A percentile compares a stretch with the other conserved stretches of the same genome.
These are phyloP conservation scores for Sarcophaga rosellei DNA, from an alignment of 2,888 invertebrate genomes.

Conservation along the genomic window DNA sequence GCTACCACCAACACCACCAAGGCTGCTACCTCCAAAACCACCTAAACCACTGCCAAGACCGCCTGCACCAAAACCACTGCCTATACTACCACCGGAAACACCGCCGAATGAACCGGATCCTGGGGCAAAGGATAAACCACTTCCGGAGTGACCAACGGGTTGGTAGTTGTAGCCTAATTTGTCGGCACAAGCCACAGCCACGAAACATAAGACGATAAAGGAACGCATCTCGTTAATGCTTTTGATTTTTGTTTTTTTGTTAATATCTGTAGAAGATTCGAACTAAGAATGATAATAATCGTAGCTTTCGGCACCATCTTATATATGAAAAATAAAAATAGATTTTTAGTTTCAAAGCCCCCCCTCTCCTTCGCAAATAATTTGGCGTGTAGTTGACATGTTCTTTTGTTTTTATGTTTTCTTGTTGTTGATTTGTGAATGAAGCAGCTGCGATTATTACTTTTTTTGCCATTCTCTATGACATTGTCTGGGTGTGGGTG, in stretches of 20 bases:
- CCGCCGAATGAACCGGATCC: slow-evolving; percentile 21
- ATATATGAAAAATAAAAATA: slow-evolving; percentile 51
- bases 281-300: slow-evolving; percentile 48
- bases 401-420: no score
- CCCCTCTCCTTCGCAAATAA: background rate
- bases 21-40: background rate
- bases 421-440: no score
- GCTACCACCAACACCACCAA: slow-evolving; percentile 11
- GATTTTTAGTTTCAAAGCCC: background rate
- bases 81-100: background rate
- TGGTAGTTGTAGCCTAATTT: slow-evolving; percentile 76
- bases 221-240: slow-evolving; percentile 73
- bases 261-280: slow-evolving; percentile 53
- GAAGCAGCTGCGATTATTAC: no score
- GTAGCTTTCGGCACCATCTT: slow-evolving; percentile 33
- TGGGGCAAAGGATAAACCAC: slow-evolving; percentile 35
- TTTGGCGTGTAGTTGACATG: no score
- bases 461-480: no score
- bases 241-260: slow-evolving; percentile 23
- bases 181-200: slow-evolving; percentile 75
- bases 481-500: background rate
- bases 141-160: slow-evolving; percentile 68
- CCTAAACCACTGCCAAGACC: slow-evolving; percentile 21
- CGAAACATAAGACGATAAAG: slow-evolving; percentile 74
- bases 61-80: background rate